Evolutionary conservation across 2,797 vertebrate genomes (phyloP).

Genomic region (Aselliscus stoliczkanus): DNA sequence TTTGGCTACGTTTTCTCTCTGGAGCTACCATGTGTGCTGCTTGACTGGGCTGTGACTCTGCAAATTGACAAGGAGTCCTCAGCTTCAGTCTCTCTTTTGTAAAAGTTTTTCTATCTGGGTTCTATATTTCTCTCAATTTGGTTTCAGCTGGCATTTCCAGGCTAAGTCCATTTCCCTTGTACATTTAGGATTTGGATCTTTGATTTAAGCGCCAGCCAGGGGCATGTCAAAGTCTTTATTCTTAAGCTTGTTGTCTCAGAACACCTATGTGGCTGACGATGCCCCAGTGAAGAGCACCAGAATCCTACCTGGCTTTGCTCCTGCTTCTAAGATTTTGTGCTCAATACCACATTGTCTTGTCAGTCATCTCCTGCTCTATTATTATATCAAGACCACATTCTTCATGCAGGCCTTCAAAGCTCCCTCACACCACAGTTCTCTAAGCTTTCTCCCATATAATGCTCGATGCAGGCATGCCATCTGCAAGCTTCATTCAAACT

Average conservation of each 20-base stretch:
- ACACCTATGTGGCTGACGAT: fast-evolving
- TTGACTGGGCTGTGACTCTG: not conserved
- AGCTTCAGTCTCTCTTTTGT: not conserved
- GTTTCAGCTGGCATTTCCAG: not conserved
- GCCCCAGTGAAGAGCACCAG: not conserved
- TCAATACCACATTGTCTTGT: not conserved
- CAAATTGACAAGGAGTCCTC: not conserved
- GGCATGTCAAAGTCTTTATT: not conserved
- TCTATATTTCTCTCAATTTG: not conserved
- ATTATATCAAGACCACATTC: not conserved
- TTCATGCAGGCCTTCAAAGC: not conserved
- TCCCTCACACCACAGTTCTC: not conserved
- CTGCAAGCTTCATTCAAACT: not conserved
- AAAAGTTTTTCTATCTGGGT: not conserved
- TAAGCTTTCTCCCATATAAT: not conserved
- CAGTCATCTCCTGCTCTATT: not conserved
- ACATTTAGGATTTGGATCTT: not conserved
- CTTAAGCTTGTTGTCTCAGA: not conserved
- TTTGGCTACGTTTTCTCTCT: not conserved
- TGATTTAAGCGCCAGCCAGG: not conserved
- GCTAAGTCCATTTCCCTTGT: not conserved
- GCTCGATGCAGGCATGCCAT: not conserved
- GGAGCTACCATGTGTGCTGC: not conserved
- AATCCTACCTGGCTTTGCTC: not conserved
- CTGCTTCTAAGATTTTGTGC: not conserved